phyloP scores from a whole-genome alignment of 2,113 vertebrate species.

The Hippolais icterina region DNA sequence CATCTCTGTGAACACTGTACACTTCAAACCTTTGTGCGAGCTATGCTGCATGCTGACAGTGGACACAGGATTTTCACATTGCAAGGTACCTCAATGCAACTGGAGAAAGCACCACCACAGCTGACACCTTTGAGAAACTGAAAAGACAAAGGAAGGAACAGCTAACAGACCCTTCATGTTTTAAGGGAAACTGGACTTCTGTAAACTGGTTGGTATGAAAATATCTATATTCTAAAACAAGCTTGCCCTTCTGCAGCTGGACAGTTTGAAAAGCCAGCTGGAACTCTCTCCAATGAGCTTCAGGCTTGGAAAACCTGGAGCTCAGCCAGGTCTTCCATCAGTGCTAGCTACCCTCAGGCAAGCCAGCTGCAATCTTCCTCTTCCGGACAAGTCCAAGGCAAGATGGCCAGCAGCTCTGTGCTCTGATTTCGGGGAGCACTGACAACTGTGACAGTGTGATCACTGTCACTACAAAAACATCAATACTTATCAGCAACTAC shows the following conservation, averaged over 20 bases:
- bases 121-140: neutral
- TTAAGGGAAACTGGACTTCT: neutral
- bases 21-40: neutral
- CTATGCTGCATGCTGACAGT: neutral
- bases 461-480: neutral
- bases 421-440: neutral
- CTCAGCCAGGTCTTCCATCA: constrained; percentile 32
- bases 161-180: neutral
- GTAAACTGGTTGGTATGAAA: neutral
- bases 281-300: constrained; percentile 36
- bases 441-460: neutral
- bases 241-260: constrained; percentile 54
- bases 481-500: neutral
- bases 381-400: neutral
- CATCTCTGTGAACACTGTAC: neutral
- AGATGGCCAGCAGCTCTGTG: constrained; percentile 14
- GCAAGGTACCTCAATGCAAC: neutral
- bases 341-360: neutral
- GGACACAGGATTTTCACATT: neutral
- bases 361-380: constrained; percentile 49
- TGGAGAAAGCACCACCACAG: neutral
- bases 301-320: constrained; percentile 39
- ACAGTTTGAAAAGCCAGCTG: constrained; percentile 53
- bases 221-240: neutral
- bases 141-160: neutral